These are phyloP conservation scores for Cyclopterus lumpus DNA, from an alignment of 2,797 vertebrate genomes.

Conservation along the genomic window DNA sequence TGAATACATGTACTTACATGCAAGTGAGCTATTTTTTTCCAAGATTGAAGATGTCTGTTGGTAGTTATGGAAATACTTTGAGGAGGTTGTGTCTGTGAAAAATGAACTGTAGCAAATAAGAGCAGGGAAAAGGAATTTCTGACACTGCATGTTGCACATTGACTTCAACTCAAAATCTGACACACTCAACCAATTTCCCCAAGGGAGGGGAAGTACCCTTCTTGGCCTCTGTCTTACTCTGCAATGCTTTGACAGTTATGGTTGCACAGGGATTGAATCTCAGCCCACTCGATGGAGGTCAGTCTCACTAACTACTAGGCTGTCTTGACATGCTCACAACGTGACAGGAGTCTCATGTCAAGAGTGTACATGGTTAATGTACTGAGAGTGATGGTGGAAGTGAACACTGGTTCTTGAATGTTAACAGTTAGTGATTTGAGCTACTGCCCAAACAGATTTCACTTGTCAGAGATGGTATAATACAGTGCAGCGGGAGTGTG, in stretches of 20 bases:
- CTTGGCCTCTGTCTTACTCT: slow-evolving; percentile 46
- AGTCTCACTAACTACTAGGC: slow-evolving; percentile 50
- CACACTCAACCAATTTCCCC: slow-evolving; percentile 41
- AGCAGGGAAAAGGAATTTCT: slow-evolving; percentile 10
- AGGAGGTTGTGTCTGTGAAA: slow-evolving; percentile 14
- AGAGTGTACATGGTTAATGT: slow-evolving; percentile 27
- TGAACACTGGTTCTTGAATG: slow-evolving; percentile 28
- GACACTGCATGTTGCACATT: slow-evolving; percentile 25
- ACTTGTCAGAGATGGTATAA: slow-evolving; percentile 14
- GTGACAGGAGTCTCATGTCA: slow-evolving; percentile 51
- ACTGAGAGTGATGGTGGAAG: slow-evolving; percentile 38
- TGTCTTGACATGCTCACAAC: slow-evolving; percentile 46
- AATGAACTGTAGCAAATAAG: slow-evolving; percentile 7
- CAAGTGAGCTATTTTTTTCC: slow-evolving; percentile 6
- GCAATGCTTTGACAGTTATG: slow-evolving; percentile 62
- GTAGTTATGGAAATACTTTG: slow-evolving; percentile 8
- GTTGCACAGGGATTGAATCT: slow-evolving; percentile 44
- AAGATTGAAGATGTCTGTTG: slow-evolving; percentile 1
- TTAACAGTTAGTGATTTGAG: slow-evolving; percentile 42
- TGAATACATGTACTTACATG: background rate
- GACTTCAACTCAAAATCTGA: slow-evolving; percentile 49
- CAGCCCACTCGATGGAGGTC: slow-evolving; percentile 39
- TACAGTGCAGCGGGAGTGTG: slow-evolving; percentile 1
- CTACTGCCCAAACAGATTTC: slow-evolving; percentile 32
- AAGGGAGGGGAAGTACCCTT: slow-evolving; percentile 3